These are phyloP conservation scores for Tuta absoluta DNA, from an alignment of 2,888 invertebrate genomes.

Conservation along the genomic window DNA sequence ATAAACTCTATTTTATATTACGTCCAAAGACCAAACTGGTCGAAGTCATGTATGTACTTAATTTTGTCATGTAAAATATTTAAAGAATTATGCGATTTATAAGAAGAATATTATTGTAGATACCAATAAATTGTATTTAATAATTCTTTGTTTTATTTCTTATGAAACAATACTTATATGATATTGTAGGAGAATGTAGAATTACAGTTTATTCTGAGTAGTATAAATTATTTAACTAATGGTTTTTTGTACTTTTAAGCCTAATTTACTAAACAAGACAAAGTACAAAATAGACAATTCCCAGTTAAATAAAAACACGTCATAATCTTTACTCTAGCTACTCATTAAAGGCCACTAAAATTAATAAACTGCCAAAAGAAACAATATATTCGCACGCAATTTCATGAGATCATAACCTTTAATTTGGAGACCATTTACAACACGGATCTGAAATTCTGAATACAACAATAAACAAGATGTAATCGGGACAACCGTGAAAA, in stretches of 20 bases:
- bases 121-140: conserved; percentile 74
- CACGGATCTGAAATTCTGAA: conserved; percentile 26
- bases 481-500: conserved; percentile 29
- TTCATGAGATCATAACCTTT: background rate
- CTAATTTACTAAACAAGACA: no score
- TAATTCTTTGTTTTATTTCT: conserved; percentile 31
- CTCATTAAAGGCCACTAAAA: conserved; percentile 7
- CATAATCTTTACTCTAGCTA: background rate
- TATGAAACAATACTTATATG: background rate
- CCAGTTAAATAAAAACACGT: background rate
- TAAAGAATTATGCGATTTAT: conserved; percentile 64
- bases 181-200: no score
- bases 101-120: conserved; percentile 69
- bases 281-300: background rate
- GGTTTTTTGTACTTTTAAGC: no score
- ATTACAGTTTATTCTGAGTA: no score
- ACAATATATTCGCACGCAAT: conserved; percentile 10
- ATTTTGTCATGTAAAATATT: conserved; percentile 72
- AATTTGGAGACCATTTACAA: background rate
- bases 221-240: no score
- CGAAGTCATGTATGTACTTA: conserved; percentile 75
- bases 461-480: conserved; percentile 14
- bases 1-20: conserved; percentile 26
- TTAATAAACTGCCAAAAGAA: conserved; percentile 6
- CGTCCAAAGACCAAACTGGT: conserved; percentile 69